Base-by-base conservation (phyloP, 2,113 vertebrate genomes). In the Cardinalis cardinalis region DNA sequence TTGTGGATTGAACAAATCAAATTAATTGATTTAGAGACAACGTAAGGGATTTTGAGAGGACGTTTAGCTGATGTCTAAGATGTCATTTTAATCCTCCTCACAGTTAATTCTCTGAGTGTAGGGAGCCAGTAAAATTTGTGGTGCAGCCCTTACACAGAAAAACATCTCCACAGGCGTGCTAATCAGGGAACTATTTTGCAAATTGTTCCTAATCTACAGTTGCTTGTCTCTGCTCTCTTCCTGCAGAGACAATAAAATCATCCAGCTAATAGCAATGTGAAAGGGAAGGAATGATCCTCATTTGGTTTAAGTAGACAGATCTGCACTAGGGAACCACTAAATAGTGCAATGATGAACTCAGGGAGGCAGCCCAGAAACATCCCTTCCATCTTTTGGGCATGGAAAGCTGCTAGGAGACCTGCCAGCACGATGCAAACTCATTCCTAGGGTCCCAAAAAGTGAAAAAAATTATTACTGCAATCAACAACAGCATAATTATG, bases 21-120 rank as follows among this genome's bases (percentile, higher is more conserved):
- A 87, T 59, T 55, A 84, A 92, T 81, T 70, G 29, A 84, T 69
- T 92, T 90, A 79, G 44, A 74, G 69, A 66, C 43, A 69, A 70
- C 0, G 0, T 49, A 61, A 73, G 43, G 59, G 56, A 53, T 59
- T 92, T 44, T 25, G 34, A 84, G 41, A 56, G 48, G 87, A 43
- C 1, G 2, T 46, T 88, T 44, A 76, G 38, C 36, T 7, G 1
- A 58, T 5, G 6, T 59, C 66, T n/a, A 56, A 60, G 25, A 80
- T 43, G 46, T 40, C 59, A 31, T 64, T 93, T 87, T 76, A 88
- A 92, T 86, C 59, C 53, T 72, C n/a, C 68, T 84, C 64, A 40
- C 25, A 53, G 72, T 73, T 80, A 76, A 80, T 64, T 69, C 55
- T 80, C 76, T 0, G 5, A 76, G 48, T 6, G 2, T 0, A 36